Conservation (phyloP, 2,888 invertebrate species). For the Macaria notata region DNA sequence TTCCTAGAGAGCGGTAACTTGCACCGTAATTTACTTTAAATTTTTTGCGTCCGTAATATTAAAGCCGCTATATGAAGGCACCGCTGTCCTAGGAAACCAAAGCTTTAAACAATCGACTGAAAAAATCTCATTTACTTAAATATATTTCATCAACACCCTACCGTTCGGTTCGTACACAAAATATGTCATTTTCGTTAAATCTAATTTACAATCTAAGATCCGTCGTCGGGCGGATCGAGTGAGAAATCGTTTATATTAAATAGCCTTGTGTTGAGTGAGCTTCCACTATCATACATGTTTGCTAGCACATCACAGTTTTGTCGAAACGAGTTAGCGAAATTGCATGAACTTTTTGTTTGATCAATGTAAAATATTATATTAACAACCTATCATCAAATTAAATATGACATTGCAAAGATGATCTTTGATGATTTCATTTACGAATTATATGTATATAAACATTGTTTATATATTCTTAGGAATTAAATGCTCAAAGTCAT, state of each 20-base stretch:
- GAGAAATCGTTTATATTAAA: constrained; percentile 30
- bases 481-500: too few species aligned
- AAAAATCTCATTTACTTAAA: constrained; percentile 46
- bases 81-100: too few species aligned
- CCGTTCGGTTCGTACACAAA: constrained; percentile 67
- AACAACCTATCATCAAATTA: too few species aligned
- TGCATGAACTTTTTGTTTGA: constrained; percentile 45
- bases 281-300: constrained; percentile 44
- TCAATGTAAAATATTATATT: too few species aligned
- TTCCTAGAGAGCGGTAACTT: too few species aligned
- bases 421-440: too few species aligned
- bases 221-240: constrained; percentile 23
- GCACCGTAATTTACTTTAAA: too few species aligned
- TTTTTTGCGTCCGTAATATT: too few species aligned
- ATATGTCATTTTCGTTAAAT: constrained; percentile 74
- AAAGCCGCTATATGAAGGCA: too few species aligned
- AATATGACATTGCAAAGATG: too few species aligned
- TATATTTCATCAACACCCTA: constrained; percentile 33
- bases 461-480: too few species aligned
- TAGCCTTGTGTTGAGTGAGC: constrained; percentile 43
- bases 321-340: constrained; percentile 49
- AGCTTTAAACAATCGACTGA: constrained; percentile 60
- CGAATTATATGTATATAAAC: too few species aligned
- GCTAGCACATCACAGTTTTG: constrained; percentile 78
- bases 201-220: constrained; percentile 34